Evolutionary conservation across 2,888 invertebrate species (phyloP).

Genomic region (Rhabditoides inermis): DNA sequence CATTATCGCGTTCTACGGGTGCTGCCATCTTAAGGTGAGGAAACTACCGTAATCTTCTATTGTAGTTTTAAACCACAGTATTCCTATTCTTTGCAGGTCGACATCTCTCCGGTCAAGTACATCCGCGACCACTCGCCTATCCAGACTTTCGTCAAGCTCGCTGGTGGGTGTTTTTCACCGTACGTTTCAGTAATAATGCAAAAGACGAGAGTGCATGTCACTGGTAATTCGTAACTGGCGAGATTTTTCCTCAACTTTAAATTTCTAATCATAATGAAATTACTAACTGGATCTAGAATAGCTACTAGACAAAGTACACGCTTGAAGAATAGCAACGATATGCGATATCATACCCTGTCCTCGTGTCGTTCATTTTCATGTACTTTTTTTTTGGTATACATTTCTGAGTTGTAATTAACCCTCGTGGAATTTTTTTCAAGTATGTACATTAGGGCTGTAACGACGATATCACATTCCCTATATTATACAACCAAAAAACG

Average conservation of each 20-base stretch:
- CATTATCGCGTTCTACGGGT: conserved; percentile 44
- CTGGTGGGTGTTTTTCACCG: conserved; percentile 22
- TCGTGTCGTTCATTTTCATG: not conserved
- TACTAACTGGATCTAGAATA: not conserved
- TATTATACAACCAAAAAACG: not conserved
- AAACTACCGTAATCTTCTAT: too few relatives aligned
- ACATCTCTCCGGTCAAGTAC: conserved; percentile 51
- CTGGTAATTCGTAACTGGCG: too few relatives aligned
- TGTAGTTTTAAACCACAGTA: too few relatives aligned
- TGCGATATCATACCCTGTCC: not conserved
- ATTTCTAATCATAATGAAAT: not conserved
- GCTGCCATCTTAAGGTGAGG: conserved; percentile 32
- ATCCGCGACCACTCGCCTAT: conserved; percentile 51
- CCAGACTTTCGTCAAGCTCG: conserved; percentile 48
- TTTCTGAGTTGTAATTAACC: too few relatives aligned
- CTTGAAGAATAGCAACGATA: not conserved
- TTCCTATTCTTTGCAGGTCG: conserved; percentile 28
- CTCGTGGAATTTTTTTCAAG: too few relatives aligned
- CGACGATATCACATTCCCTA: too few relatives aligned
- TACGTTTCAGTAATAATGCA: too few relatives aligned
- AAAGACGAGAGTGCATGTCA: not conserved
- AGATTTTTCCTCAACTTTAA: too few relatives aligned
- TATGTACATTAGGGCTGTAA: too few relatives aligned
- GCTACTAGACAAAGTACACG: too few relatives aligned
- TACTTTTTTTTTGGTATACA: too few relatives aligned